Percentiles rank a stretch among this genome's conserved stretches.
Evolutionary conservation across 2,113 vertebrate species (phyloP).

Genomic region (Fukomys damarensis): DNA sequence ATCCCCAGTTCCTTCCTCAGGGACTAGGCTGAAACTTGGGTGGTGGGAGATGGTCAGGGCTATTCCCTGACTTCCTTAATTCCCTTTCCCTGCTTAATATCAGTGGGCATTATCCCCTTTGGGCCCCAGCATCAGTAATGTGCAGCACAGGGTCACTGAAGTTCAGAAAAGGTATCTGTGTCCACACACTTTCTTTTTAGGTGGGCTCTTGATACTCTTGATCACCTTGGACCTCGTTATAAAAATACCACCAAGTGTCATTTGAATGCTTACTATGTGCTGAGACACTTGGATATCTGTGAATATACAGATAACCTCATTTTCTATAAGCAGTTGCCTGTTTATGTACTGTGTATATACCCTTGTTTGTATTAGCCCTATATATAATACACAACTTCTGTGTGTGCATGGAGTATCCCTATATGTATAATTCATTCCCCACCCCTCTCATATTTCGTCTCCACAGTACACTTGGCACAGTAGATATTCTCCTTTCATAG

Average conservation of each 20-base stretch:
- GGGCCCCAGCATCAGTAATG: background rate
- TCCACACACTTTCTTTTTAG: background rate
- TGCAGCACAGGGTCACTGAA: background rate
- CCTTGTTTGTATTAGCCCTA: background rate
- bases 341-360: background rate
- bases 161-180: background rate
- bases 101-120: rapidly evolving
- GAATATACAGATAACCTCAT: background rate
- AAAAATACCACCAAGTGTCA: background rate
- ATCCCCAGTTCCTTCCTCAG: background rate
- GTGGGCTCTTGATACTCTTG: background rate
- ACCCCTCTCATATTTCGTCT: background rate
- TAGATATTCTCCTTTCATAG: background rate
- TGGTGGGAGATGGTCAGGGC: background rate
- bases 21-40: background rate
- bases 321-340: background rate
- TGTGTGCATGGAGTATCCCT: background rate
- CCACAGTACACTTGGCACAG: background rate
- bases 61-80: background rate
- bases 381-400: background rate
- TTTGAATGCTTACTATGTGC: background rate
- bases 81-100: background rate
- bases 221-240: background rate
- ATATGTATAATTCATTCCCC: background rate
- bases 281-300: background rate